Evolutionary conservation across 2,113 vertebrate species (phyloP).

Genomic region (Vanacampus margaritifer): DNA sequence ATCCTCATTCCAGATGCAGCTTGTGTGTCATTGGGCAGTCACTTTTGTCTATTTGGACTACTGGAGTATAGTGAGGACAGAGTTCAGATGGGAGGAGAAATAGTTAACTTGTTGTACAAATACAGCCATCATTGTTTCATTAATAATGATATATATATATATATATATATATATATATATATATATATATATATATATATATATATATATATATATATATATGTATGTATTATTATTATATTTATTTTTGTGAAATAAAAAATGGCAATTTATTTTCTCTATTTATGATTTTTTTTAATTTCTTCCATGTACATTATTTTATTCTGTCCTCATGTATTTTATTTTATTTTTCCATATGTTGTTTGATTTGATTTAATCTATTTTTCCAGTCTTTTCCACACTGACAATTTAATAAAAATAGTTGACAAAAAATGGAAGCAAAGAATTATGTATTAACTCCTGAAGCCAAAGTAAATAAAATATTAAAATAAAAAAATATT

Average conservation of each 20-base stretch:
- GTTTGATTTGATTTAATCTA: neutral
- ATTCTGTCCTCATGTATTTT: neutral
- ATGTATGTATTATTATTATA: no score
- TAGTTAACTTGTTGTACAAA: conserved; percentile 4
- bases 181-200: no score
- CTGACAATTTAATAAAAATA: neutral
- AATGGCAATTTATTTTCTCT: no score
- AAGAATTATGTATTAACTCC: no score
- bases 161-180: no score
- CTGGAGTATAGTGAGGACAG: neutral
- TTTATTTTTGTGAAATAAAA: no score
- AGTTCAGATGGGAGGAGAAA: neutral
- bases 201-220: no score
- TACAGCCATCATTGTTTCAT: neutral
- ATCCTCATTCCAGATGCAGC: conserved; percentile 16
- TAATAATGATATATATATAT: no score
- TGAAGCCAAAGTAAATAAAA: neutral
- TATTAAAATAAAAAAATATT: neutral
- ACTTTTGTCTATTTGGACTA: neutral
- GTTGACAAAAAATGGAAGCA: neutral
- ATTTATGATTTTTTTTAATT: neutral
- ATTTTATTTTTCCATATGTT: neutral
- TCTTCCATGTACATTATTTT: no score
- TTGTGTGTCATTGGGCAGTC: neutral
- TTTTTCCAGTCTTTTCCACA: neutral